Conservation (phyloP, 2,797 vertebrate species). For the Enteromius afrohamiltoni region DNA sequence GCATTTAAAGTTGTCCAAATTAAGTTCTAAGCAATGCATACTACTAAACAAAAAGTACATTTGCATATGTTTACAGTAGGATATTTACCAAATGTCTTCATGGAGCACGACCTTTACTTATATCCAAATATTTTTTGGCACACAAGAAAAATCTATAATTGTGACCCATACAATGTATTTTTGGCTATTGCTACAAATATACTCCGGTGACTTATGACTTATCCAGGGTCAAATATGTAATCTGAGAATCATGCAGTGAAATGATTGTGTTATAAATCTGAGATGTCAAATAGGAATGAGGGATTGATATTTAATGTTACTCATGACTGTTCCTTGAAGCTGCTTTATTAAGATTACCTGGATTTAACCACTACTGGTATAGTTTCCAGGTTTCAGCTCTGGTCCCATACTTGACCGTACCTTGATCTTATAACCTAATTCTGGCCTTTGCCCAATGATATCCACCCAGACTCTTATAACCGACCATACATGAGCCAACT, state of each 20-base stretch:
- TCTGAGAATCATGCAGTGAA: background rate
- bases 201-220: too few species aligned
- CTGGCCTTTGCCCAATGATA: conserved; percentile 54
- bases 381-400: conserved; percentile 48
- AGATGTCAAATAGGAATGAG: background rate
- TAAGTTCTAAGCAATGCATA: too few species aligned
- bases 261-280: background rate
- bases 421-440: conserved; percentile 53
- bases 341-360: conserved; percentile 20
- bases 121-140: too few species aligned
- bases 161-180: too few species aligned
- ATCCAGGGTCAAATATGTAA: too few species aligned
- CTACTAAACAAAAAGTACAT: too few species aligned
- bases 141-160: too few species aligned
- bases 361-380: background rate
- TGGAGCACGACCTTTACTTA: too few species aligned
- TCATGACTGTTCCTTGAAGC: conserved; percentile 7
- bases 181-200: too few species aligned
- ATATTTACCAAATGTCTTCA: too few species aligned
- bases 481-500: conserved; percentile 49
- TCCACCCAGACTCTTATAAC: conserved; percentile 57
- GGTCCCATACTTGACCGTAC: conserved; percentile 58
- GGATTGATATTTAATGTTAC: background rate
- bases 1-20: too few species aligned
- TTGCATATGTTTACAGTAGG: too few species aligned